Base-by-base conservation (phyloP, 92 coral and sea anemone genomes). In the Epizoanthus fatuus region DNA sequence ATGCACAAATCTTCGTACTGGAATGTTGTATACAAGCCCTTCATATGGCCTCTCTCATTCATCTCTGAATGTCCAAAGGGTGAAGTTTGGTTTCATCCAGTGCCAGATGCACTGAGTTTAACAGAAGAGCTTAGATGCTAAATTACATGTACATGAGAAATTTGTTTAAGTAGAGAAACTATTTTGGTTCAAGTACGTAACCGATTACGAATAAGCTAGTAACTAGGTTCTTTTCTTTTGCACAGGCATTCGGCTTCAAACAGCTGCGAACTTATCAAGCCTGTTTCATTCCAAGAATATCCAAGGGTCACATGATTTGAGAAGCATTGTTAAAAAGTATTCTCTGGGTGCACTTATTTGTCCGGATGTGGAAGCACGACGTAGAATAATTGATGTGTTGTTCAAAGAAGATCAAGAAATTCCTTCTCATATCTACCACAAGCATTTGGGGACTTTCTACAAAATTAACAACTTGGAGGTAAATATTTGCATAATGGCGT, bases 251-350 rank as follows among this genome's bases (percentile, higher is more conserved):
- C 69, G 35, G 69, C 32, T 10, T 63, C 69, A 63, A 38, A 40
- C 69, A 14, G 37, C 69, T 3, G 9, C 0, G 10, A 63, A 6
- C 22, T 17, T 47, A 5, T 45, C 76, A n/a, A 45, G 8, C 8
- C 35, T 71, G 59, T n/a, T 71, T 47, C 15, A 58, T 1, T 71
- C 57, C 22, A 49, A 49, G 16, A 71, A 71, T 38, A 71, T 71
- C 29, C 76, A 49, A 7, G 17, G 52, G 20, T 71, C 76, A 44
- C 59, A 44, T 19, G 59, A 17, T 11, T 58, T 71, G 37, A 71
- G 76, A 17, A 20, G 37, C 5, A 71, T 71, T n/a, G 17, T 47
- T 11, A 58, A 20, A 58, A 71, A 71, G 76, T 71, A 71, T 71
- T 71, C 58, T 20, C 5, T 15, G 15, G 49, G 58, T 45, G 58